These are phyloP conservation scores for Phocides pigmalion DNA, from an alignment of 1,140 invertebrate genomes.

Conservation along the genomic window DNA sequence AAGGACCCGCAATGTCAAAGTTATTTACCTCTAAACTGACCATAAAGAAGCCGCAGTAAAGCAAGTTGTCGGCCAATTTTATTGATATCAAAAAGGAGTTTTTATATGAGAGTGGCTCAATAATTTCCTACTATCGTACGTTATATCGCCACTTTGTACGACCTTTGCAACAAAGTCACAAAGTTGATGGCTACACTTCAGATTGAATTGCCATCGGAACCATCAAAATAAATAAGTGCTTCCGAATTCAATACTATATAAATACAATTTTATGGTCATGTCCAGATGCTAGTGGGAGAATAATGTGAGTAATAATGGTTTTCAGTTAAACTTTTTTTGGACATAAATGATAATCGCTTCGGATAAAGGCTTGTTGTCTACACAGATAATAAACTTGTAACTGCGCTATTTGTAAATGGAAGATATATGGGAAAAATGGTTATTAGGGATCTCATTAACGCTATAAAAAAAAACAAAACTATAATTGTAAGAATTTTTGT, in stretches of 20 bases:
- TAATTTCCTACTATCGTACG: slow-evolving; percentile 4
- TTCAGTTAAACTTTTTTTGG: too few species aligned
- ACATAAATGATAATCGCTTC: too few species aligned
- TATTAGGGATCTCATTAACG: too few species aligned
- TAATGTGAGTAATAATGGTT: too few species aligned
- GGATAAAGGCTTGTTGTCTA: too few species aligned
- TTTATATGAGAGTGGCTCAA: slow-evolving; percentile 6
- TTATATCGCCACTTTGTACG: slow-evolving; percentile 5
- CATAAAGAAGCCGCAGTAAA: neutral
- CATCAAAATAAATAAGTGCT: neutral
- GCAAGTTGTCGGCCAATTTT: neutral
- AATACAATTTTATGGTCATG: slow-evolving; percentile 9
- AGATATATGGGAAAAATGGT: too few species aligned
- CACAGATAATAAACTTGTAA: too few species aligned
- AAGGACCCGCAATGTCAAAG: neutral
- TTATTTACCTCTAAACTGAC: slow-evolving; percentile 1
- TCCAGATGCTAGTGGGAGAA: neutral
- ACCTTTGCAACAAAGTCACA: slow-evolving; percentile 18
- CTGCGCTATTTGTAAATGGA: too few species aligned
- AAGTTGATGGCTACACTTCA: neutral
- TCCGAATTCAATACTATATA: slow-evolving; percentile 36
- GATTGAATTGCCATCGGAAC: neutral
- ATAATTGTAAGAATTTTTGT: too few species aligned
- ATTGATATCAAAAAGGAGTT: neutral
- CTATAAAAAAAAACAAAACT: too few species aligned